Base-by-base conservation (phyloP, 2,797 vertebrate species). In the Thripadectes ignobilis region DNA sequence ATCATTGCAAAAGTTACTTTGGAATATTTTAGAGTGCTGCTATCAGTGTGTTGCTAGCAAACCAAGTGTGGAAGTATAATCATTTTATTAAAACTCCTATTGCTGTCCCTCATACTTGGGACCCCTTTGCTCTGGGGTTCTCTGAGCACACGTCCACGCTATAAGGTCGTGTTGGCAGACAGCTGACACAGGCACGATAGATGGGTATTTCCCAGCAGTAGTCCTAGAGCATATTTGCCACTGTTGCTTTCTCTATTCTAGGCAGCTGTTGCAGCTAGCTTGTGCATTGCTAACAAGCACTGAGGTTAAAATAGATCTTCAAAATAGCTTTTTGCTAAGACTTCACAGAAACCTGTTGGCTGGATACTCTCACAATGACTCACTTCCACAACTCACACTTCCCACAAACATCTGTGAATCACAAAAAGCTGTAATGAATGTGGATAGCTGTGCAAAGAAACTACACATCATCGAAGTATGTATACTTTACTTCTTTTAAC, bases 391-490 rank as follows among this genome's bases (percentile, higher is more conserved):
- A 76, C 77, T 92, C 59, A 17, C 45, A 57, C 83, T 86, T 94
- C 95, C 93, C 88, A 92, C 89, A 95, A 96, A 94, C 90, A 95
- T 96, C 93, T 94, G 90, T 94, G 94, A 90, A 93, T 94, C 93
- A 86, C 58, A 88, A 90, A 96, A 95, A 90, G 76, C 69, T 79
- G 88, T 95, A 92, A 88, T 86, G 85, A 94, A 84, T 30, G 83
- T 92, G 85, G 36, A 86, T 71, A 73, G 69, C 72, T 75, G 48
- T 57, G 66, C 55, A 84, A 85, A 85, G 89, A 88, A 87, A 81
- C 73, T 83, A 85, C 62, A 81, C 79, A 92, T 87, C 91, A 92
- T 48, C 51, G 76, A 97, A 80, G 77, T 88, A 93, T 85, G 85
- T 79, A 67, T 52, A 62, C 76, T 92, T 92, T 34, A 86, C 74